Base-by-base conservation (phyloP, 1,140 invertebrate species). In the Drosophila tsacasi region DNA sequence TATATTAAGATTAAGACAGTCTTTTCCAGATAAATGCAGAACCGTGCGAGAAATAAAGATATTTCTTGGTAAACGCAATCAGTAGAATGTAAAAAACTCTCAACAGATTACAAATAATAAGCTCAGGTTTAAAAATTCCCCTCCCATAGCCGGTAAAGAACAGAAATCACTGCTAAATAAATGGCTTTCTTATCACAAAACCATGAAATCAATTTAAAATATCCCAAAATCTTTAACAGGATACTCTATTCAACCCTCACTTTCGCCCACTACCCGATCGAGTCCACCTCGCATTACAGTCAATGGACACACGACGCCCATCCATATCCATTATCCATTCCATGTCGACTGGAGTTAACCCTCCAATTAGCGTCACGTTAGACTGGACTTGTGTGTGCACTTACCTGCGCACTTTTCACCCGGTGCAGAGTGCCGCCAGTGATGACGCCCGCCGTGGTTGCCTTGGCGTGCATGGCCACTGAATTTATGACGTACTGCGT, bases 401-500 rank as follows among this genome's bases (percentile, higher is more conserved):
- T 62, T 89, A 89, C 85, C 85, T 89, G 85, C 46, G 75, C 81
- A 76, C 79, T 85, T 64, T 79, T 90, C 49, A 64, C 57, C 17
- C 85, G 85, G 55, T 89, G 86, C 67, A 89, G 81, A 21, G 81
- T 89, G 67, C 85, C 81, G 75, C 84, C 85, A 15, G 85, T 65
- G 69, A 90, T 76, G 78, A 75, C 37, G 19, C 78, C 81, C 27
- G 84, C 84, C 35, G 84, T 89, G 54, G 85, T 89, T 39, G 84
- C 81, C 78, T 90, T 89, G 47, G 85, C 84, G n/a, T 89, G 84
- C 85, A 84, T 90, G 37, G 84, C 54, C 47, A 76, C 66, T 79
- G 84, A 89, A 90, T 85, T 89, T 84, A 89, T 89, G 85, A 89
- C 84, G 84, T 89, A 89, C 78, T 89, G 84, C 62, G 81, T 67